These are phyloP conservation scores for Cettia cetti DNA, from an alignment of 2,113 vertebrate species.

Conservation along the genomic window DNA sequence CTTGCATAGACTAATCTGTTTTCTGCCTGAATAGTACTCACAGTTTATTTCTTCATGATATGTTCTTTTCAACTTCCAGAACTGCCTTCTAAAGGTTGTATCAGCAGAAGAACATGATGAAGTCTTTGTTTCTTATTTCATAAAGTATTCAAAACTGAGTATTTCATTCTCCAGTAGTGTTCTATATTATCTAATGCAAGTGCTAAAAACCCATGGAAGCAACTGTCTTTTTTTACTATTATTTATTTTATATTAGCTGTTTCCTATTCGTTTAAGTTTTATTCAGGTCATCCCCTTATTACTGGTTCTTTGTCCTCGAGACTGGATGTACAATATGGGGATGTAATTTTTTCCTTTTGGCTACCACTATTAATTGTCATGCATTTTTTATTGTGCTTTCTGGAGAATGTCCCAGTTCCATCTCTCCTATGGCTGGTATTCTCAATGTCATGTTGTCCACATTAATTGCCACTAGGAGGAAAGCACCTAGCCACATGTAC, in stretches of 20 bases:
- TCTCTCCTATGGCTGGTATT: not conserved
- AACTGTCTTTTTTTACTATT: not conserved
- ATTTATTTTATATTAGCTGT: not conserved
- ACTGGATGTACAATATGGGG: not conserved
- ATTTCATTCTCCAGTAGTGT: not conserved
- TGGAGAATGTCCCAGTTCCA: constrained; percentile 22
- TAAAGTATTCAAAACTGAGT: not conserved
- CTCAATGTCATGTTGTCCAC: constrained; percentile 39
- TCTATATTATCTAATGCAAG: not conserved
- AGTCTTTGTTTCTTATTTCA: not conserved
- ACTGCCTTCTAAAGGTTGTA: not conserved
- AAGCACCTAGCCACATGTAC: constrained; percentile 20
- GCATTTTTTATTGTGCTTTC: not conserved
- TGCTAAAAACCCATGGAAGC: not conserved
- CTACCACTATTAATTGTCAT: not conserved
- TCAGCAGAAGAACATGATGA: not conserved
- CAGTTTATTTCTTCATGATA: not conserved
- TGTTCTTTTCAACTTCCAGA: not conserved
- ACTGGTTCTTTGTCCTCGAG: not conserved
- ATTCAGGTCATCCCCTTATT: not conserved
- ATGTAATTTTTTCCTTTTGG: not conserved
- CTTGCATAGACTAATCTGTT: not conserved
- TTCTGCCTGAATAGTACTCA: not conserved
- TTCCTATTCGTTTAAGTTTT: not conserved
- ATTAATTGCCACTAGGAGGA: constrained; percentile 19